phyloP scores from a whole-genome alignment of 2,888 invertebrate genomes.

The Andrena dorsata region DNA sequence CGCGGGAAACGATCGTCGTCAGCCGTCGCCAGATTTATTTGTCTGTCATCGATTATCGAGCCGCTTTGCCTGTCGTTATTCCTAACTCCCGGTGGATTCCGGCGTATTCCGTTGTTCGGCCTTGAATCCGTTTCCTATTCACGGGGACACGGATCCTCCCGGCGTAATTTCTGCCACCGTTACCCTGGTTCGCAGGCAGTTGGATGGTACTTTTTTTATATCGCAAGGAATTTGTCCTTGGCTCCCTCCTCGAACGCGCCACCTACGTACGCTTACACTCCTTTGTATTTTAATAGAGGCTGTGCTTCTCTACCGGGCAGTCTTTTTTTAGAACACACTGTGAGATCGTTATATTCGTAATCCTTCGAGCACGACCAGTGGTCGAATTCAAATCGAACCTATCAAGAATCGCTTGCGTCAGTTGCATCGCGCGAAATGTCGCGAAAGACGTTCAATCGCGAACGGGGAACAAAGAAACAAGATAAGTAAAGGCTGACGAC shows the following conservation, averaged over 20 bases:
- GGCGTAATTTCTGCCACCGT: background rate
- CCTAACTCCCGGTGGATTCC: background rate
- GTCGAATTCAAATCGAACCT: background rate
- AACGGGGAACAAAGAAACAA: no score
- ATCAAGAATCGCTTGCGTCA: background rate
- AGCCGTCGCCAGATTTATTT: constrained; percentile 49
- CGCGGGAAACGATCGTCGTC: constrained; percentile 36
- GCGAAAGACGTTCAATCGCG: no score
- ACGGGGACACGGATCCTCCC: background rate
- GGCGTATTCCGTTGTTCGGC: constrained; percentile 3
- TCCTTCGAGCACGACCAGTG: constrained; percentile 2
- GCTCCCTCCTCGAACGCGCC: background rate
- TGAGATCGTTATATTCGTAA: background rate
- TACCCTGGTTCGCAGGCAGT: background rate
- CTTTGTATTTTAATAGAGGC: background rate
- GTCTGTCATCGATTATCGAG: constrained; percentile 55
- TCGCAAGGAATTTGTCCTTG: constrained; percentile 30
- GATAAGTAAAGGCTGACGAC: no score
- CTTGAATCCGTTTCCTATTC: constrained; percentile 18
- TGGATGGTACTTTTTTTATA: constrained; percentile 8
- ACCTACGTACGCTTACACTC: background rate
- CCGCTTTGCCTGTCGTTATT: constrained; percentile 39
- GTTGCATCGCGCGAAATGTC: background rate
- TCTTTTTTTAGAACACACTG: background rate
- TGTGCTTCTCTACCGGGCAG: no score